Evolutionary conservation across 1,140 invertebrate genomes (phyloP), one percentile per base, ranked within the genome.

Genomic region (Lasaia peninsularis): DNA sequence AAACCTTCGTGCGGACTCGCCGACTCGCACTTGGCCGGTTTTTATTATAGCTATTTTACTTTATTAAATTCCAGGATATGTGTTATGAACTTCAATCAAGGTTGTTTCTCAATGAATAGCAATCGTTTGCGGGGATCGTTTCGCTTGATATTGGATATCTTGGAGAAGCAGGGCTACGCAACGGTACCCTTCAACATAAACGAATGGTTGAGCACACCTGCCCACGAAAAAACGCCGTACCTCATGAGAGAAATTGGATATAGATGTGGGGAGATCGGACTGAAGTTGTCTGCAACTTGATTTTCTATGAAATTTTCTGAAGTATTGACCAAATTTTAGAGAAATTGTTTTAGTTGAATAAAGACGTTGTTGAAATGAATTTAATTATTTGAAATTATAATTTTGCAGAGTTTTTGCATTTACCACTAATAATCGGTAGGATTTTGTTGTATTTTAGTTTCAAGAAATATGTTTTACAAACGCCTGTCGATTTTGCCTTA

Each of bases 51-150:
- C n/a, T 6, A 24, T 28, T 7, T 24, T 31, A 52, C 33, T 2
- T n/a, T 35, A 33, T 48, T 57, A 49, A 52, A 21, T 65, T 77
- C 67, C 73, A 88, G 82, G 4, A 63, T 86, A 10, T 86, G 85
- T 68, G 60, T 88, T 33, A 66, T 86, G 57, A 80, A 72, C 58
- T 88, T 85, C 71, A 84, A 75, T 56, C 75, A 78, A 44, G 80
- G 85, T 34, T 88, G 85, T 37, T 88, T 75, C 60, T 88, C 85
- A 11, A 75, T 88, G 82, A 88, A 88, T 62, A 88, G 82, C 65
- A 84, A 81, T 51, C 74, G 85, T 5, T 65, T 88, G 0, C 80
- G 85, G 0, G 82, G 85, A 7, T 65, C 69, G 0, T 86, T 85
- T 65, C 62, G 82, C 0, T 75, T 88, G 0, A 56, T 88, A 0